Percentiles rank a stretch among this genome's conserved stretches.
These are phyloP conservation scores for Grus americana DNA, from an alignment of 2,113 vertebrate species.

Conservation along the genomic window DNA sequence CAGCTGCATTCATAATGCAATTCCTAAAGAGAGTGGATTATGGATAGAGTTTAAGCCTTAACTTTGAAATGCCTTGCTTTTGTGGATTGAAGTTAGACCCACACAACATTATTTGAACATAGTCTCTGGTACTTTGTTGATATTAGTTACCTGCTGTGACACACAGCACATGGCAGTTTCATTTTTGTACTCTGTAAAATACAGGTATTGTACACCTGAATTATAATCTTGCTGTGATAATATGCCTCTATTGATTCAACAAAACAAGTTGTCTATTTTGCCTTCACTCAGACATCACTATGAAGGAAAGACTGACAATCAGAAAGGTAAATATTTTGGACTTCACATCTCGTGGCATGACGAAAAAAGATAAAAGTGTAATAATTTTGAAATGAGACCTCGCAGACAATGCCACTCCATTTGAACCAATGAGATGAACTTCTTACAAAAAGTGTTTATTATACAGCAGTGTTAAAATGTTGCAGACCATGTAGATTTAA, in stretches of 20 bases:
- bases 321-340: slow-evolving; percentile 77
- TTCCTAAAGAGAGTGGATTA: slow-evolving; percentile 8
- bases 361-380: slow-evolving; percentile 56
- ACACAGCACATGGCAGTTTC: slow-evolving; percentile 62
- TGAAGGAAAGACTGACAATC: slow-evolving; percentile 71
- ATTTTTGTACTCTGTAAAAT: slow-evolving; percentile 59
- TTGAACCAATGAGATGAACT: slow-evolving; percentile 55
- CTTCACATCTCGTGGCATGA: slow-evolving; percentile 68
- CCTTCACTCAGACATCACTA: slow-evolving; percentile 62
- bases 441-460: slow-evolving; percentile 30
- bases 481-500: neutral
- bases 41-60: slow-evolving; percentile 7
- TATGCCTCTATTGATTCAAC: slow-evolving; percentile 76
- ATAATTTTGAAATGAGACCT: slow-evolving; percentile 73
- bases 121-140: slow-evolving; percentile 64
- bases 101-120: slow-evolving; percentile 49
- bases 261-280: slow-evolving; percentile 76
- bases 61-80: slow-evolving; percentile 55
- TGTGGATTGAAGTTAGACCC: slow-evolving; percentile 49
- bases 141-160: slow-evolving; percentile 76
- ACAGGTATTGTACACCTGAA: slow-evolving; percentile 80
- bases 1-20: neutral
- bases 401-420: slow-evolving; percentile 36
- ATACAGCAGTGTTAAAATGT: slow-evolving; percentile 25
- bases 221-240: slow-evolving; percentile 84